Evolutionary conservation across 2,797 vertebrate genomes (phyloP).

Genomic region (Anabas testudineus): DNA sequence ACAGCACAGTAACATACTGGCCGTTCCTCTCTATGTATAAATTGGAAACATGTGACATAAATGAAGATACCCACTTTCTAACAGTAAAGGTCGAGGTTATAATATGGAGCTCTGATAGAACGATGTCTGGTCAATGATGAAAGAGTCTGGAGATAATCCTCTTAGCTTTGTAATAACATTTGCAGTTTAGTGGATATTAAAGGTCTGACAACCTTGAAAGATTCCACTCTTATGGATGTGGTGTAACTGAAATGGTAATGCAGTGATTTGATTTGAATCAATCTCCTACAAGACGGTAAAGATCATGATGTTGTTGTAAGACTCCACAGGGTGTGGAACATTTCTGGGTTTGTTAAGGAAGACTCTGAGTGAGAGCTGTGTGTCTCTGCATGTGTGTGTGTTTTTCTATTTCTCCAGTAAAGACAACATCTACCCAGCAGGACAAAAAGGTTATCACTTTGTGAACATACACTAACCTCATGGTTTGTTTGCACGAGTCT

Average conservation of each 20-base stretch:
- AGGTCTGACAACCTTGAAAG: slow-evolving; percentile 25
- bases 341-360: background rate
- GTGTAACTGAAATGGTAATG: background rate
- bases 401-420: slow-evolving; percentile 1
- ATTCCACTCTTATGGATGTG: background rate
- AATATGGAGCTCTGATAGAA: background rate
- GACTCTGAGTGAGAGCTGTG: background rate
- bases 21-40: slow-evolving; percentile 25
- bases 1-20: slow-evolving; percentile 30
- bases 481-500: slow-evolving; percentile 27
- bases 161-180: slow-evolving; percentile 19
- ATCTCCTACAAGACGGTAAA: background rate
- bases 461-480: background rate
- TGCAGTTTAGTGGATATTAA: slow-evolving; percentile 23
- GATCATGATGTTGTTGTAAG: background rate
- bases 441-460: background rate
- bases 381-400: slow-evolving; percentile 13
- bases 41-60: slow-evolving; percentile 30
- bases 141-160: slow-evolving; percentile 31
- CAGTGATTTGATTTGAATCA: slow-evolving; percentile 21
- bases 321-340: background rate
- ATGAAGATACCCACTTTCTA: slow-evolving; percentile 23
- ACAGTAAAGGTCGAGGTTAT: slow-evolving; percentile 4
- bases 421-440: background rate
- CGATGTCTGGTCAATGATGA: slow-evolving; percentile 18